phyloP scores from a whole-genome alignment of 2,797 vertebrate species.

The Cercopithecus petaurista region DNA sequence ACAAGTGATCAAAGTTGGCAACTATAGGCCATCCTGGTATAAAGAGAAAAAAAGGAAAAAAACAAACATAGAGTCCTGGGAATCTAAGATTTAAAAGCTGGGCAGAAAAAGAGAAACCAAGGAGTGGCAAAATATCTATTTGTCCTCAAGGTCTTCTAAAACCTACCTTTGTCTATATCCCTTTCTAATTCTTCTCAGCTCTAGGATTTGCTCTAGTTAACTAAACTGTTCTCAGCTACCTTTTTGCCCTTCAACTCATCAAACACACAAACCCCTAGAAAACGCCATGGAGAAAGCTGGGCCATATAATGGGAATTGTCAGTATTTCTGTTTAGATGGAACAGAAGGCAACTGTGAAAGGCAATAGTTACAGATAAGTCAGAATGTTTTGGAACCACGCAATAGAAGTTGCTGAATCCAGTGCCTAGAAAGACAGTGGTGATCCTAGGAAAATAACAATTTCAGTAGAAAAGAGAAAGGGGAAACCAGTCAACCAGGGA shows the following conservation, averaged over 20 bases:
- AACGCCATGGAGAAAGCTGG: background rate
- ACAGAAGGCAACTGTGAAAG: background rate
- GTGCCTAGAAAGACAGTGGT: background rate
- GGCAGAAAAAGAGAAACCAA: background rate
- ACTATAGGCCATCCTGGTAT: background rate
- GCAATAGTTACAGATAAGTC: background rate
- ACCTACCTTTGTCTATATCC: background rate
- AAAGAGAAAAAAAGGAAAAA: background rate
- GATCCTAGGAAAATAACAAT: background rate
- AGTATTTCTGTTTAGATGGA: background rate
- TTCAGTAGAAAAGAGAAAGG: background rate
- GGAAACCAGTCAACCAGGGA: background rate
- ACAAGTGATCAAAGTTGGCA: background rate
- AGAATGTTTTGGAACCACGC: background rate
- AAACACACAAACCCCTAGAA: background rate
- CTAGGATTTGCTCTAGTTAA: background rate
- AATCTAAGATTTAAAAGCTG: background rate
- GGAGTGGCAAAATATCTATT: background rate
- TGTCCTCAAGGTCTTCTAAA: background rate
- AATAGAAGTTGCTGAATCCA: background rate
- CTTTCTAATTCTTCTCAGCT: background rate
- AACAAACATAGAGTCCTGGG: background rate
- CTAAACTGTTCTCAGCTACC: background rate
- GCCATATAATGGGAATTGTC: background rate
- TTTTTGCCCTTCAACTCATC: background rate